Evolutionary conservation across 2,888 invertebrate species (phyloP).

Genomic region (Polyommatus iphigenia): DNA sequence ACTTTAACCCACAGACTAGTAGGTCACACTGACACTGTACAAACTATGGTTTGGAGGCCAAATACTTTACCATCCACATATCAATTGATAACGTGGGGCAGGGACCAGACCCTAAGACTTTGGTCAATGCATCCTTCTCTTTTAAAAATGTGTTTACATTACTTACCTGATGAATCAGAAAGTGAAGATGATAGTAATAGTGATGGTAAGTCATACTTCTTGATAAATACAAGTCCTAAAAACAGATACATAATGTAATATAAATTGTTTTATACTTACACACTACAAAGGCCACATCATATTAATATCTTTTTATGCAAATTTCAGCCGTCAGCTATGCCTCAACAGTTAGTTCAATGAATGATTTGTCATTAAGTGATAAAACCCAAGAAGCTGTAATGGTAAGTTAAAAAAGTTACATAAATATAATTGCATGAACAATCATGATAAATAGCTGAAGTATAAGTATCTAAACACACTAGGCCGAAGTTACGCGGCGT

Average conservation of each 20-base stretch:
- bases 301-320: no score
- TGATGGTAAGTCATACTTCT: conserved; percentile 59
- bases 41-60: conserved; percentile 97
- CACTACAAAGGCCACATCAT: no score
- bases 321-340: conserved; percentile 69
- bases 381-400: conserved; percentile 66
- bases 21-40: conserved; percentile 96
- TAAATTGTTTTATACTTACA: conserved; percentile 6
- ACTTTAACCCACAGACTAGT: conserved; percentile 93
- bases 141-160: conserved; percentile 86
- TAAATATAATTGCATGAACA: no score
- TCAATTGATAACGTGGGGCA: conserved; percentile 96
- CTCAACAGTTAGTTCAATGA: conserved; percentile 67
- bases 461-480: neutral
- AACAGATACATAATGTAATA: neutral
- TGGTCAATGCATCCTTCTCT: conserved; percentile 94
- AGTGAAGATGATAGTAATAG: conserved; percentile 76
- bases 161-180: conserved; percentile 83
- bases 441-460: neutral
- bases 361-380: conserved; percentile 61
- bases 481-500: no score
- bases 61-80: conserved; percentile 84
- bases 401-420: conserved; percentile 49
- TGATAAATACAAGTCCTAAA: neutral
- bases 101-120: conserved; percentile 94